A percentile compares a stretch with the other conserved stretches of the same genome.
phyloP scores from a whole-genome alignment of 2,888 invertebrate genomes.

The Apotomis betuletana region DNA sequence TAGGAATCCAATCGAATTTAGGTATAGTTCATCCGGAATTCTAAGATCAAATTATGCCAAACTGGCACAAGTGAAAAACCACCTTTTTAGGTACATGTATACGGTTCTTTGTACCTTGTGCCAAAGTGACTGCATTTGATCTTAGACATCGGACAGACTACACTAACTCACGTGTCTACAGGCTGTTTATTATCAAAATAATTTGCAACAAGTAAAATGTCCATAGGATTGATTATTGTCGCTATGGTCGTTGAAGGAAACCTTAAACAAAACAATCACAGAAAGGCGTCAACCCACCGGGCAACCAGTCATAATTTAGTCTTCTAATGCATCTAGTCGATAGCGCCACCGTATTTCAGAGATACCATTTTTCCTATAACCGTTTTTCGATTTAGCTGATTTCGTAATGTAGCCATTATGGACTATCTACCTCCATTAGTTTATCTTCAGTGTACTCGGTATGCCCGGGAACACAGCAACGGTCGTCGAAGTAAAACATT shows the following conservation, averaged over 20 bases:
- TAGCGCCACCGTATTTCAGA: conserved; percentile 36
- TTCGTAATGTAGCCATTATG: conserved; percentile 42
- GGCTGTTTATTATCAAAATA: not conserved
- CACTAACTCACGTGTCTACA: no score
- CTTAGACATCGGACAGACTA: no score
- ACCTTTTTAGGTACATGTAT: no score
- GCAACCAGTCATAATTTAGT: conserved; percentile 15
- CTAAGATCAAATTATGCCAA: no score
- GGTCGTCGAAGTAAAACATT: conserved; percentile 77
- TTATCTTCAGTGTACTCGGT: conserved; percentile 51
- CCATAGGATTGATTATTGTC: not conserved
- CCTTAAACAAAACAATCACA: not conserved
- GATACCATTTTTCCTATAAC: conserved; percentile 39
- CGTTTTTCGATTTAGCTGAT: conserved; percentile 38
- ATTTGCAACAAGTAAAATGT: not conserved
- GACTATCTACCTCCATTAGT: conserved; percentile 44
- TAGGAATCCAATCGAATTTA: no score
- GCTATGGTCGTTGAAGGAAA: not conserved
- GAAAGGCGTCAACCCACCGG: not conserved
- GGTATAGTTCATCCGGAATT: no score
- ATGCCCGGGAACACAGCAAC: conserved; percentile 59
- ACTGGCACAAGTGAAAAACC: no score
- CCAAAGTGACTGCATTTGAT: no score
- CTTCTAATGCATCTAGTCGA: conserved; percentile 29
- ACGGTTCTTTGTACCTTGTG: no score